Evolutionary conservation across 1,140 invertebrate species (phyloP).

Genomic region (Meloidogyne chitwoodi): DNA sequence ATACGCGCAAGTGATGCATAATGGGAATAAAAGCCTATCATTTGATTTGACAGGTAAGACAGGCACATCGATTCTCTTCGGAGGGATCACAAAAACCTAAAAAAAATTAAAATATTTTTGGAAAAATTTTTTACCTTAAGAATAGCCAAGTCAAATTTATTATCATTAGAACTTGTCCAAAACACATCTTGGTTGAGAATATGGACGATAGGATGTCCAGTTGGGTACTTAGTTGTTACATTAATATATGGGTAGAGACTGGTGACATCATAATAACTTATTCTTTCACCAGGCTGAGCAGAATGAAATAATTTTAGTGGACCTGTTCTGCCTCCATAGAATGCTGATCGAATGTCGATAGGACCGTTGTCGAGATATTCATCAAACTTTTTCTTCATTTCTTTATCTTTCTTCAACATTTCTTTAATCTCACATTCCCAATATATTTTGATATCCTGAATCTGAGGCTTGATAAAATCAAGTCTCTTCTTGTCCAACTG

Average conservation of each 20-base stretch:
- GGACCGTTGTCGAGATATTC: not conserved
- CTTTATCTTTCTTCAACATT: not conserved
- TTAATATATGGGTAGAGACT: not conserved
- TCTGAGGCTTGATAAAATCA: not conserved
- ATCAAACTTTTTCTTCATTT: not conserved
- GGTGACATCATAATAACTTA: not conserved
- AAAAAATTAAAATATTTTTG: no score
- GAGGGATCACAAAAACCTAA: not conserved
- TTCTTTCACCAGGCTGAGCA: not conserved
- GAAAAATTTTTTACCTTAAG: conserved; percentile 4
- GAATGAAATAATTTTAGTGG: not conserved
- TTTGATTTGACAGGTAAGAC: not conserved
- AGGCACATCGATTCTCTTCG: not conserved
- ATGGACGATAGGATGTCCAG: not conserved
- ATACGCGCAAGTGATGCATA: not conserved
- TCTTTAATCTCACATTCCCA: conserved; percentile 14
- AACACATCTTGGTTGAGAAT: not conserved
- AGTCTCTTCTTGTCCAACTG: not conserved
- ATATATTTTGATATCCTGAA: not conserved
- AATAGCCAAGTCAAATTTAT: not conserved
- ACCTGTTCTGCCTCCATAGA: conserved; percentile 4
- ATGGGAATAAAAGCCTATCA: not conserved
- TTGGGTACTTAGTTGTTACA: not conserved
- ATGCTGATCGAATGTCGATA: not conserved
- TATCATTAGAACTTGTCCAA: not conserved